Base-by-base conservation (phyloP, 2,888 invertebrate species). In the Rhingia rostrata region DNA sequence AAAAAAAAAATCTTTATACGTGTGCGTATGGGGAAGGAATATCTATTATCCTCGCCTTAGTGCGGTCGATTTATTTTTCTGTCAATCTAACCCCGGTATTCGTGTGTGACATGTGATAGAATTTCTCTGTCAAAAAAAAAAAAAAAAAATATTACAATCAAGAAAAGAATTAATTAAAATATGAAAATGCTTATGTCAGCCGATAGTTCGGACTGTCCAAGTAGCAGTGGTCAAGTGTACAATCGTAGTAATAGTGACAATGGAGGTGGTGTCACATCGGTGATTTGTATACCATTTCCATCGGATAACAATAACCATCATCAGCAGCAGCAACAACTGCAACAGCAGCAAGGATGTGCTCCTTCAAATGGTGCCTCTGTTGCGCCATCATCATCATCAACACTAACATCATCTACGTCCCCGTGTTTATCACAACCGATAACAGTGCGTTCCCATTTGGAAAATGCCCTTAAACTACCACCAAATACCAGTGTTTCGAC, bases 181-280 rank as follows among this genome's bases (percentile, higher is more conserved):
- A 78, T 88, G 88, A 91, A 90, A 89, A 91, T 92, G 91, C 88
- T 92, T 64, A 91, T 92, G 91, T 91, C 91, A 86, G 91, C 92
- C 73, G 91, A 92, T 89, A 92, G 91, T 87, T 92, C 92, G 58
- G 90, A 90, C 88, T 90, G 90, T 88, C 90, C 88, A 78, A 89
- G 88, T 78, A 89, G 90, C 86, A 88, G 88, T 88, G 86, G 78
- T 70, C 84, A 77, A 53, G 69, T 75, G 69, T 73, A 81, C 69
- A 64, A 83, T 73, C 69, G 72, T 82, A 72, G 49, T 9, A 70
- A 67, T 61, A 74, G 61, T 80, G 54, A 64, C 72, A 77, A 84
- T 88, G 43, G 51, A 49, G 56, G 87, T 84, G 88, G 87, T 54
- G 89, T 88, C 86, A 88, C 88, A 58, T 90, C 90, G 10, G 90